A percentile compares a stretch with the other conserved stretches of the same genome.
These are phyloP conservation scores for Mactromeris polynyma DNA, from an alignment of 2,888 invertebrate species.

Conservation along the genomic window DNA sequence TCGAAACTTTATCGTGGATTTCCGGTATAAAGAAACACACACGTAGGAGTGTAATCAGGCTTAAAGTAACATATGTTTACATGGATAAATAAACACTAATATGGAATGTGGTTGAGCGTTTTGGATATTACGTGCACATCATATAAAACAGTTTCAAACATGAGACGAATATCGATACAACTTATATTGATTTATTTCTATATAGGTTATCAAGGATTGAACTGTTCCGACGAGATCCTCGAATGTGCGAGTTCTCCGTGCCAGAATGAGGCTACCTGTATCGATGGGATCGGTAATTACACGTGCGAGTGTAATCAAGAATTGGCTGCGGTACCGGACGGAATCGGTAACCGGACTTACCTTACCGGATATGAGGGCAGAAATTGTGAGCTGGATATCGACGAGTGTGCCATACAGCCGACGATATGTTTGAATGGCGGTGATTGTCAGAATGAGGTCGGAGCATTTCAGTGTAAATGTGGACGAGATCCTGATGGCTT, in stretches of 20 bases:
- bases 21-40: neutral
- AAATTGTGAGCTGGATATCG: constrained; percentile 77
- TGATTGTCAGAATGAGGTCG: constrained; percentile 69
- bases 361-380: constrained; percentile 80
- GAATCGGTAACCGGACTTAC: constrained; percentile 54
- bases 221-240: constrained; percentile 70
- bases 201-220: constrained; percentile 68
- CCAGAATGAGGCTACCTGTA: constrained; percentile 76
- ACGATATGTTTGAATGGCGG: constrained; percentile 77
- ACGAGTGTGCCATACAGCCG: constrained; percentile 74
- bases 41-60: neutral
- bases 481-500: constrained; percentile 62
- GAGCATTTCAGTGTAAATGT: constrained; percentile 75
- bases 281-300: constrained; percentile 60
- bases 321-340: constrained; percentile 41
- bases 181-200: constrained; percentile 17
- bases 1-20: neutral
- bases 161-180: constrained; percentile 16
- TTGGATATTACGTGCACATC: neutral
- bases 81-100: neutral
- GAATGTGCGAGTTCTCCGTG: constrained; percentile 82
- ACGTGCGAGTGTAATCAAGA: constrained; percentile 64
- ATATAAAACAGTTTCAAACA: neutral
- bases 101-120: neutral
- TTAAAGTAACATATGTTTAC: neutral